Base-by-base conservation (phyloP, 2,888 invertebrate species). In the Scaptomyza parva region DNA sequence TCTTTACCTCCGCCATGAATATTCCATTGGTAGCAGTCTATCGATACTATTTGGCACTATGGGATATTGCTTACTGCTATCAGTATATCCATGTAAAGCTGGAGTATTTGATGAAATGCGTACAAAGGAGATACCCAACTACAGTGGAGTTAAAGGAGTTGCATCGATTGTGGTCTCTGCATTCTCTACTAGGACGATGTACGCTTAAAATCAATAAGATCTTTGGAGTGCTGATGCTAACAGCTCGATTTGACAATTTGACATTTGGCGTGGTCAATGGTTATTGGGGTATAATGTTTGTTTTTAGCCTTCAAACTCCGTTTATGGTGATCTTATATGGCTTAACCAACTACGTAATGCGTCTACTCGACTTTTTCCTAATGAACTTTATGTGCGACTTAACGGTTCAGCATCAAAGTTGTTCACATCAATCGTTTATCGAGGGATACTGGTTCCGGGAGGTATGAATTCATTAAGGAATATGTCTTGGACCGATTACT, bases 21-120 rank as follows among this genome's bases (percentile, higher is more conserved):
- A 66, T 86, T 1, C 37, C 75, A 1, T 0, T 51, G 0, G 8
- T 69, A 1, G 67, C 83, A 5, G 60, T 58, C 7, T 55, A 71
- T 48, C 53, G 75, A 0, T 82, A 80, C 12, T 86, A 54, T 12
- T 18, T 79, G 11, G 58, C 63, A 0, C 5, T 86, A 2, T 86
- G 84, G 86, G 57, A 73, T 4, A 69, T 82, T 4, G 52, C 70
- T 1, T 33, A 45, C 2, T 66, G 60, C 3, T 83, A 62, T 44
- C 53, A 67, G 17, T 62, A 37, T n/a, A 52, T 86, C 12, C 83
- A 80, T 14, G 8, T 1, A 0, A 51, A 61, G 0, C 3, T 86
- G 9, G 51, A 54, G 0, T 44, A 22, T 0, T 30, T 82, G 0
- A 17, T 60, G 0, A 17, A 2, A 2, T 22, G 47, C 8, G 17